Evolutionary conservation across 2,113 vertebrate species (phyloP), one percentile per base, ranked within the genome.

Genomic region (Brachypodius melanocephalos): DNA sequence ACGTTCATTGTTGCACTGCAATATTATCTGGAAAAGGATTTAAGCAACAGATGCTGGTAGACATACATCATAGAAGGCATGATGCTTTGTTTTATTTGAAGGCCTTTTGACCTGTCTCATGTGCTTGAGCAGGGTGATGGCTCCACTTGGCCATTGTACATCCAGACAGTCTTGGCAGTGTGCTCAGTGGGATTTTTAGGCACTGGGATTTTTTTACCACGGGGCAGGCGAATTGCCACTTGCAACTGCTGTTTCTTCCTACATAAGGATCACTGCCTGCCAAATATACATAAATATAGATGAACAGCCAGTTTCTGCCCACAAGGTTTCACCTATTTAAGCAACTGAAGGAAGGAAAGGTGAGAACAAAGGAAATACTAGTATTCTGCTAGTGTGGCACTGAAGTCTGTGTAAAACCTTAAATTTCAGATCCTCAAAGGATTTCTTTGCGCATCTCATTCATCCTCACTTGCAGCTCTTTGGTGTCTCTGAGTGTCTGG

Each of bases 381-480:
- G 6, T 49, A 24, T 73, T 76, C 73, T 80, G 32, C 11, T 45
- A 57, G 51, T 2, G 2, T 24, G 18, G 5, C 6, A 31, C 14
- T 24, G 14, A 61, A 17, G 16, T 55, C 49, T 68, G 26, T 28
- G 43, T 61, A 68, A 61, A 86, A 17, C 5, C 9, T 14, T 51
- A 19, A 45, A 38, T 40, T 17, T 28, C 21, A 62, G 12, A 31
- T 34, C 13, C 10, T 49, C 42, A 28, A 6, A 88, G 12, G 25
- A 29, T 57, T 85, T 74, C 10, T 52, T 40, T 78, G 31, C 22
- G 19, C 12, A 8, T 58, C 6, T 62, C 28, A 19, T 57, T 81
- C 10, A 48, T 6, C 5, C 6, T 54, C 36, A 29, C 28, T 58
- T 1, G 1, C 14, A 42, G 17, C 2, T 40, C 2, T 72, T 83